A percentile compares a stretch with the other conserved stretches of the same genome.
Evolutionary conservation across 2,113 vertebrate genomes (phyloP).

Genomic region (Tauraco erythrolophus): DNA sequence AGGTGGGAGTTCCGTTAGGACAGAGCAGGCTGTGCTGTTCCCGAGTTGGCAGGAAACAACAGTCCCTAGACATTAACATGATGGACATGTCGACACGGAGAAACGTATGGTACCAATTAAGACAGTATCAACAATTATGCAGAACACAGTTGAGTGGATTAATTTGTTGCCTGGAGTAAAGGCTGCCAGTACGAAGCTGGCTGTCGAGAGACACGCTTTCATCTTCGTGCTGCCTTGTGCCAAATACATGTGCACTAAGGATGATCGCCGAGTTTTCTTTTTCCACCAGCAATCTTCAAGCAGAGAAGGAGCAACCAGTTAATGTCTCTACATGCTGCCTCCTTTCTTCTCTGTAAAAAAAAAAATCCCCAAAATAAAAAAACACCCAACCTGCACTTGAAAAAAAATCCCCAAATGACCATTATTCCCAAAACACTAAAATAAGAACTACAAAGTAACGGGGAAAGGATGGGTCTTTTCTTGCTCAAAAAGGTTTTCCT

Average conservation of each 20-base stretch:
- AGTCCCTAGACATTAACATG: constrained; percentile 32
- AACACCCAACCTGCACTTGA: neutral
- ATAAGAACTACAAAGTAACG: neutral
- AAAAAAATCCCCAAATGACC: neutral
- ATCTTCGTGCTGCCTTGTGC: constrained; percentile 30
- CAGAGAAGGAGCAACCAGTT: neutral
- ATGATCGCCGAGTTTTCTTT: neutral
- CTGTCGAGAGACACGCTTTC: constrained; percentile 53
- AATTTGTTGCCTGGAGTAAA: constrained; percentile 61
- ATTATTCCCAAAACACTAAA: neutral
- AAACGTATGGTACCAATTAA: constrained; percentile 68
- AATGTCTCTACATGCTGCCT: neutral
- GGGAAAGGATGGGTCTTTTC: neutral
- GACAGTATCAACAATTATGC: constrained; percentile 64
- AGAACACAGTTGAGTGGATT: constrained; percentile 53
- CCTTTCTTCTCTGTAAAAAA: neutral
- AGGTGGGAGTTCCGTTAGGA: neutral
- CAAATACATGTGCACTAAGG: neutral
- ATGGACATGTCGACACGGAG: neutral
- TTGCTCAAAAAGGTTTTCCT: neutral
- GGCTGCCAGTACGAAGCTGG: constrained; percentile 32
- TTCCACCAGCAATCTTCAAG: neutral
- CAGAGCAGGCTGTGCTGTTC: neutral
- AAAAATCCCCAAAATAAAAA: too few species aligned
- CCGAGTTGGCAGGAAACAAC: neutral